phyloP scores from a whole-genome alignment of 2,113 vertebrate species.

The Motacilla alba region DNA sequence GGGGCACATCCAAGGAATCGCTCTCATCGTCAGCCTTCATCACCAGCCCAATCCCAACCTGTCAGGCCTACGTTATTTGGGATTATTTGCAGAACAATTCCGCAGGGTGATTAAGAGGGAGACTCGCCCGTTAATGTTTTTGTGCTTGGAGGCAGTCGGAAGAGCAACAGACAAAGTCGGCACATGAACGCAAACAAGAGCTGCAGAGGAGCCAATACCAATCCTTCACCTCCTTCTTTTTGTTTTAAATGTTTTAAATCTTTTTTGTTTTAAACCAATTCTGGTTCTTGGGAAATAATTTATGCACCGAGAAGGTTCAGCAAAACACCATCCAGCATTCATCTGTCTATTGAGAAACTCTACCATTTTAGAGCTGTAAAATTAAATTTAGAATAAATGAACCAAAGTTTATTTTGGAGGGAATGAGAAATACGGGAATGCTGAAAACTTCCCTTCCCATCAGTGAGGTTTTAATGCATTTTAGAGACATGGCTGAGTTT shows the following conservation, averaged over 20 bases:
- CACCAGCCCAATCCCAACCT: not conserved
- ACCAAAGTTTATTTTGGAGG: not conserved
- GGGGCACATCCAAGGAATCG: not conserved
- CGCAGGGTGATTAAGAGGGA: slow-evolving; percentile 9
- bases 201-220: not conserved
- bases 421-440: not conserved
- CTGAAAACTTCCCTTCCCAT: not conserved
- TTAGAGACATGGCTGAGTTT: not conserved
- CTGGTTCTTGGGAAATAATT: not conserved
- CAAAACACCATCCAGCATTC: not conserved
- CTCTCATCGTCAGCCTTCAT: not conserved
- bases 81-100: slow-evolving; percentile 7
- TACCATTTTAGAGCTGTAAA: not conserved
- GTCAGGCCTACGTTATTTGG: not conserved
- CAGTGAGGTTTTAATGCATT: not conserved
- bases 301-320: not conserved
- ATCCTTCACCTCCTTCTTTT: not conserved
- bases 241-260: not conserved
- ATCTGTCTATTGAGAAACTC: not conserved
- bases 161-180: not conserved
- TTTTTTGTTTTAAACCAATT: not conserved
- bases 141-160: slow-evolving; percentile 8
- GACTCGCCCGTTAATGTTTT: not conserved
- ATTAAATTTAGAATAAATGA: not conserved
- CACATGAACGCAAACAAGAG: not conserved